Evolutionary conservation across 2,113 vertebrate genomes (phyloP), one percentile per base, ranked within the genome.

Genomic region (Corydoras sp.): DNA sequence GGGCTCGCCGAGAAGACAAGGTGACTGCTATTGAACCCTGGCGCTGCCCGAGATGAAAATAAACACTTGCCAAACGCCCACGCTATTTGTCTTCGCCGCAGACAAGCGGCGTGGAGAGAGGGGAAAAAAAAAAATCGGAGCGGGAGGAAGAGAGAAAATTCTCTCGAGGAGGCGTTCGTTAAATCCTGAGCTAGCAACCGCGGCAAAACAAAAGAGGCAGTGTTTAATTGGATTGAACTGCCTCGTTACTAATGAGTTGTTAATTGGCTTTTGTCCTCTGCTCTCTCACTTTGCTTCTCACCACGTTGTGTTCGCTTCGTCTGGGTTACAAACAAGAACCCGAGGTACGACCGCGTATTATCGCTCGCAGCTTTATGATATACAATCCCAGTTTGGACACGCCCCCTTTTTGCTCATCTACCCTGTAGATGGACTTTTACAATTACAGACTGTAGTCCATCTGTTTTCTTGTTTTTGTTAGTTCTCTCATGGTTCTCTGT

Each of bases 261-360:
- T 88, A 87, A 90, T 88, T 86, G 85, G 78, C 84, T 84, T 78
- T 82, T 78, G 80, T 82, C 77, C 82, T 87, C 77, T 72, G 78
- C 79, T 82, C 78, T 73, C 77, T 78, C 64, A 24, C 70, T 73
- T 76, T 54, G 53, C 29, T 68, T 69, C 71, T 81, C 75, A 71
- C 71, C 62, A 65, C 78, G 70, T 60, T 73, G 73, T 76, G 76
- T 78, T 86, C 82, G 79, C 30, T 83, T 81, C 82, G 63, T 71
- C 64, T 71, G 64, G 64, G 76, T 78, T 66, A 51, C 9, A 65
- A 84, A 82, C 75, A 86, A 84, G 83, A 77, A 77, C 62, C 75
- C 77, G 43, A 35, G 68, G 78, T 58, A 69, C 35, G 73, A 71
- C 62, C 18, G n/a, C 55, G 50, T 60, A 68, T 48, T 31, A 55